These are phyloP conservation scores for Bubalus kerabau DNA, from an alignment of 2,113 vertebrate genomes.

Conservation along the genomic window DNA sequence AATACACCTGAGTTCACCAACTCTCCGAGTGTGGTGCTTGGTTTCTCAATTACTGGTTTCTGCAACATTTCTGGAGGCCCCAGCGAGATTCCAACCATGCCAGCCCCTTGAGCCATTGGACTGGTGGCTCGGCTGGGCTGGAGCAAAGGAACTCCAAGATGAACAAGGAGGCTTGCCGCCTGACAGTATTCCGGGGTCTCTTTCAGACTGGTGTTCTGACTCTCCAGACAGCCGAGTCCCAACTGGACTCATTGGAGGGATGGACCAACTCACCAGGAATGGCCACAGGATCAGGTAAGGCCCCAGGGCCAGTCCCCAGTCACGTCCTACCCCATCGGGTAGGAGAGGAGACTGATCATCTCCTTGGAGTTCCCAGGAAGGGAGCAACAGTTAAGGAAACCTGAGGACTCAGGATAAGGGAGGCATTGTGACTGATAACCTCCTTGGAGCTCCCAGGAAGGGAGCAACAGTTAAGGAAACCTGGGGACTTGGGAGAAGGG, in stretches of 20 bases:
- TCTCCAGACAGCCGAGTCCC: not conserved
- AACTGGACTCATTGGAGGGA: not conserved
- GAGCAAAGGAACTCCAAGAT: not conserved
- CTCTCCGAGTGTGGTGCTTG: not conserved
- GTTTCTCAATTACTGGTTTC: not conserved
- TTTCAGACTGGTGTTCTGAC: not conserved
- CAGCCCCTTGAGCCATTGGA: not conserved
- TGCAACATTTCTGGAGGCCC: not conserved
- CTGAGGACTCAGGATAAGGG: too few relatives aligned
- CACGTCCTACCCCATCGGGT: not conserved
- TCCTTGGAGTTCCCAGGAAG: too few relatives aligned
- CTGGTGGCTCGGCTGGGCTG: not conserved
- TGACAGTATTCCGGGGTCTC: not conserved
- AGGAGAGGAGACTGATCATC: not conserved
- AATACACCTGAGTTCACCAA: not conserved
- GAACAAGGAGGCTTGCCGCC: not conserved
- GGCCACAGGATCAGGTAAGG: not conserved
- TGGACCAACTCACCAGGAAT: not conserved
- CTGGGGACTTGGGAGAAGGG: not conserved
- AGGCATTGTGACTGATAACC: too few relatives aligned
- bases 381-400: too few relatives aligned
- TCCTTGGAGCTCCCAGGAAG: not conserved
- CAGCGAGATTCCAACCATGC: rapidly evolving
- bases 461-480: not conserved
- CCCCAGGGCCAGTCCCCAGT: not conserved